A percentile compares a stretch with the other conserved stretches of the same genome.
These are phyloP conservation scores for Microctenopoma lineatum DNA, from an alignment of 2,797 vertebrate genomes.

Conservation along the genomic window DNA sequence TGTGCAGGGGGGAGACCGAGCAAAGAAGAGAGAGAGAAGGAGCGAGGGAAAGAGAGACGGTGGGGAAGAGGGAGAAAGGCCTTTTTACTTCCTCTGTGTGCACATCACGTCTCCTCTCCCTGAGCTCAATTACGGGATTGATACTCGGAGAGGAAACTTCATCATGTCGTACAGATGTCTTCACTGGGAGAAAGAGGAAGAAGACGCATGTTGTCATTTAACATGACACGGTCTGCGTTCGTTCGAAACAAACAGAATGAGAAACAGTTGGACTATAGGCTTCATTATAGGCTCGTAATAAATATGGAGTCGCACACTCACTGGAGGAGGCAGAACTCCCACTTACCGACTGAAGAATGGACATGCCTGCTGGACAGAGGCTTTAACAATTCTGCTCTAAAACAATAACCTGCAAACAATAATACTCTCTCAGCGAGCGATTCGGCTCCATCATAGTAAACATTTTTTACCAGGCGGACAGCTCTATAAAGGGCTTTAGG, in stretches of 20 bases:
- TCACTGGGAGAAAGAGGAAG: slow-evolving; percentile 74
- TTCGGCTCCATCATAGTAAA: slow-evolving; percentile 80
- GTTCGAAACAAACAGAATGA: slow-evolving; percentile 67
- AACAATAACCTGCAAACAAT: slow-evolving; percentile 79
- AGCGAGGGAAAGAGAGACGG: slow-evolving; percentile 31
- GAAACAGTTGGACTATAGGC: slow-evolving; percentile 65
- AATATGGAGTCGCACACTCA: slow-evolving; percentile 16
- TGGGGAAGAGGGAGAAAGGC: slow-evolving; percentile 44
- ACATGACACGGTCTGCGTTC: slow-evolving; percentile 70
- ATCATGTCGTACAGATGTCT: slow-evolving; percentile 88
- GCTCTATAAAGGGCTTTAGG: slow-evolving; percentile 79
- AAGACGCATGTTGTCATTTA: slow-evolving; percentile 78
- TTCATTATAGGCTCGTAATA: slow-evolving; percentile 58
- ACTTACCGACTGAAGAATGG: slow-evolving; percentile 12
- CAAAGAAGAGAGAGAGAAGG: slow-evolving; percentile 41
- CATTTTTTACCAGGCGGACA: slow-evolving; percentile 78
- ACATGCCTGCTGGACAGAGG: slow-evolving; percentile 33
- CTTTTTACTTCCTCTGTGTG: slow-evolving; percentile 78
- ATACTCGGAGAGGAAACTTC: slow-evolving; percentile 86
- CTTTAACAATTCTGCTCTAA: slow-evolving; percentile 69
- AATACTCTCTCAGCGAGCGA: slow-evolving; percentile 74
- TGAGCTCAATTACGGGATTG: slow-evolving; percentile 87
- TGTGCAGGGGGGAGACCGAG: slow-evolving; percentile 1
- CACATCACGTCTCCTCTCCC: slow-evolving; percentile 80
- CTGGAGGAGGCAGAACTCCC: background rate